phyloP scores from a whole-genome alignment of 2,888 invertebrate genomes.

The Heterodera filipjevi region DNA sequence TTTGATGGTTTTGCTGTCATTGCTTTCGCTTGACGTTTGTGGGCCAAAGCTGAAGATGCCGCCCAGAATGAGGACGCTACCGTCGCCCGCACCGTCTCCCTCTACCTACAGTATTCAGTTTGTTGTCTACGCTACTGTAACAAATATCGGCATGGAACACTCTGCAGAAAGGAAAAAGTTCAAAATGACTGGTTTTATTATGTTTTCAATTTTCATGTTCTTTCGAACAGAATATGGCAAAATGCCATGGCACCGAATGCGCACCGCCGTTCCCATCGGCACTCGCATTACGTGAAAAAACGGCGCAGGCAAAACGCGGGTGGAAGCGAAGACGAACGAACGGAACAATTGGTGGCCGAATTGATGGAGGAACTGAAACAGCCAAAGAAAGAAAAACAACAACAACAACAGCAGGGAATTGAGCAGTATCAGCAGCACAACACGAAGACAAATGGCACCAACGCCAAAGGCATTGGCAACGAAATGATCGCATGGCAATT shows the following conservation, averaged over 20 bases:
- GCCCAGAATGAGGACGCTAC: not conserved
- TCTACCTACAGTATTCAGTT: not conserved
- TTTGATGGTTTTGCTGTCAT: not conserved
- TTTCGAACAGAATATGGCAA: not conserved
- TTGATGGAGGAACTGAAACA: not conserved
- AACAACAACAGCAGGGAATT: no score
- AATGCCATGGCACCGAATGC: not conserved
- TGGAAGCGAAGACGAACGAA: not conserved
- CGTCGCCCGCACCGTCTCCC: not conserved
- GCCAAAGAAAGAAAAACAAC: not conserved
- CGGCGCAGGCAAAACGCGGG: conserved; percentile 4
- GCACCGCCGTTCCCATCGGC: conserved; percentile 4
- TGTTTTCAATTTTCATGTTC: not conserved
- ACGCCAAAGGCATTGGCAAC: not conserved
- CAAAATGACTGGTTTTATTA: not conserved
- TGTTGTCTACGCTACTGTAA: not conserved
- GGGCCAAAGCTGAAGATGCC: not conserved
- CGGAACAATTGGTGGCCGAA: not conserved
- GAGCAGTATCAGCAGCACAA: not conserved
- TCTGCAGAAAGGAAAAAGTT: not conserved
- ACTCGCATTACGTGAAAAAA: not conserved
- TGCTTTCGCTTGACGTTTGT: not conserved
- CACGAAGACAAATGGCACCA: not conserved
- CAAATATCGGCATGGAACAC: not conserved
- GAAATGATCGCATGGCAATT: not conserved